A percentile compares a stretch with the other conserved stretches of the same genome.
phyloP scores from a whole-genome alignment of 2,797 vertebrate genomes.

The Menidia menidia region DNA sequence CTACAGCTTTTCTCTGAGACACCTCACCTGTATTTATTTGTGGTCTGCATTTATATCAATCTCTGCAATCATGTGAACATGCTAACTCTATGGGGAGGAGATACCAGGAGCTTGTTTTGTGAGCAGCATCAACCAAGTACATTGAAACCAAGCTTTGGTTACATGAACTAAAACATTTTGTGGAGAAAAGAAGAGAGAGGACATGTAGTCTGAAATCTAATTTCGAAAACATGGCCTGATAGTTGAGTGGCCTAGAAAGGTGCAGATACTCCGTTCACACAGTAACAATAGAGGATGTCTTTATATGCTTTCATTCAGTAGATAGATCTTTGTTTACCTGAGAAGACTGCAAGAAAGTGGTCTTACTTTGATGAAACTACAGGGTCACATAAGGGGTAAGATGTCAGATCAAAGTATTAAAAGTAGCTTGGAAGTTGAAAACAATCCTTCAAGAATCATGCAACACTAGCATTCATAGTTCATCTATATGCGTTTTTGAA shows the following conservation, averaged over 20 bases:
- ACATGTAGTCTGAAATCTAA: neutral
- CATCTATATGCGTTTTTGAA: slow-evolving; percentile 24
- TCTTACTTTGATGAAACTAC: slow-evolving; percentile 29
- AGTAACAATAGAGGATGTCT: slow-evolving; percentile 7
- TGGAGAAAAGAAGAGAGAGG: neutral
- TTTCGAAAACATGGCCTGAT: neutral
- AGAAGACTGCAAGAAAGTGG: slow-evolving; percentile 24
- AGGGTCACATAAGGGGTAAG: slow-evolving; percentile 37
- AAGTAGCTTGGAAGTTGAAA: slow-evolving; percentile 33
- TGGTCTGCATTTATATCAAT: slow-evolving; percentile 1
- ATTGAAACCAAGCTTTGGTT: neutral
- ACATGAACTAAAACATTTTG: neutral
- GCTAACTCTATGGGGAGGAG: neutral
- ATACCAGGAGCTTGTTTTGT: neutral
- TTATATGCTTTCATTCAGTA: slow-evolving; percentile 18
- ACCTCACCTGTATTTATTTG: slow-evolving; percentile 1
- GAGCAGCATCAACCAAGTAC: neutral
- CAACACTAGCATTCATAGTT: slow-evolving; percentile 38
- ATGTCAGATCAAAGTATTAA: slow-evolving; percentile 10
- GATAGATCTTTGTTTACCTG: neutral
- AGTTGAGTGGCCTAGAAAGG: neutral
- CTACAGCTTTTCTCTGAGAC: slow-evolving; percentile 19
- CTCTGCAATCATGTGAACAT: neutral
- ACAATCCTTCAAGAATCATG: slow-evolving; percentile 14
- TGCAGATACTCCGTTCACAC: neutral